These are phyloP conservation scores for Microctonus brassicae DNA, from an alignment of 2,888 invertebrate genomes.

Conservation along the genomic window DNA sequence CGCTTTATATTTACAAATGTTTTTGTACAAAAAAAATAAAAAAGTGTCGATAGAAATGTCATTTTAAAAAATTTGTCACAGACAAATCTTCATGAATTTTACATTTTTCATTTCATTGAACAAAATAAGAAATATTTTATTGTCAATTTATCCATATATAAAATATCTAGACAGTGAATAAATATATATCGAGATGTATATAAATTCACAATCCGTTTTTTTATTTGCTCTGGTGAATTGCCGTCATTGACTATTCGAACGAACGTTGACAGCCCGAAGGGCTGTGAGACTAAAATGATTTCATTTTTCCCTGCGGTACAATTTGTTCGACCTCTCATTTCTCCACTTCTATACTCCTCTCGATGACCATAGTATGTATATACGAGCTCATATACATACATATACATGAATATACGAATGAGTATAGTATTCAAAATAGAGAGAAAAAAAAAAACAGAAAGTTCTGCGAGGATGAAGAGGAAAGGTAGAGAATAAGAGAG, in stretches of 20 bases:
- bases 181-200: too few species aligned
- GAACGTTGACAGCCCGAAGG: conserved; percentile 36
- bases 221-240: conserved; percentile 17
- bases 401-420: too few species aligned
- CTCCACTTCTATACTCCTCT: background rate
- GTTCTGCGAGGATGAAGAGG: background rate
- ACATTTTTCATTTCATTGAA: background rate
- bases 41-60: background rate
- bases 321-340: conserved; percentile 24
- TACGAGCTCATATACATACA: too few species aligned
- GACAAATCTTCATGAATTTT: background rate
- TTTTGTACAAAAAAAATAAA: background rate
- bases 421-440: conserved; percentile 7
- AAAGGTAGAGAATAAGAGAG: background rate
- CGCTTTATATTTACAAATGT: conserved; percentile 26
- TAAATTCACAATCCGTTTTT: background rate
- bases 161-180: too few species aligned
- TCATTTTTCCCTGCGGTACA: conserved; percentile 40
- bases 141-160: too few species aligned
- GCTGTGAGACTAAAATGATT: conserved; percentile 38
- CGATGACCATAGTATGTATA: conserved; percentile 12
- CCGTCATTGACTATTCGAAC: conserved; percentile 27
- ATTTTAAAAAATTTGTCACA: background rate
- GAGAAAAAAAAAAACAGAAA: background rate
- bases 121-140: background rate